phyloP scores from a whole-genome alignment of 2,113 vertebrate genomes.

The Ailurus styani region DNA sequence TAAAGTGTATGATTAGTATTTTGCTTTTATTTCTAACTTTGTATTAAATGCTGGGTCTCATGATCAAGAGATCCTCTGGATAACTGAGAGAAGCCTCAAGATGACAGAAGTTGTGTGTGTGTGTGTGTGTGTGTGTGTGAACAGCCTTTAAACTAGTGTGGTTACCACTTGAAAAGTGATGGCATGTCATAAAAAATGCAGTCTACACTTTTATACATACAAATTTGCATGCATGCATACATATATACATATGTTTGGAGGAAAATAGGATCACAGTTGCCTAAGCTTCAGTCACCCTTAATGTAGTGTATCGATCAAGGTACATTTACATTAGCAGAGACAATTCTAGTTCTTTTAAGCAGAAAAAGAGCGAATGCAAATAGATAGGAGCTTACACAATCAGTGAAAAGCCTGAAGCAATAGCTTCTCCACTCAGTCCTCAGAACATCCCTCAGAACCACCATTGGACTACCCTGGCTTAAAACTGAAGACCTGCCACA shows the following conservation, averaged over 20 bases:
- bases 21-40: not conserved
- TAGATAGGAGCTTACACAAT: not conserved
- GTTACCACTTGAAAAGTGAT: not conserved
- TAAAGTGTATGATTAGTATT: not conserved
- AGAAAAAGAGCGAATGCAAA: not conserved
- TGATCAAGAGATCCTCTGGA: not conserved
- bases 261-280: not conserved
- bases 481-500: not conserved
- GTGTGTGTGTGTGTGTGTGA: rapidly evolving
- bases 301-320: not conserved
- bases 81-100: not conserved
- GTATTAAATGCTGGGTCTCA: not conserved
- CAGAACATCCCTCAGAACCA: not conserved
- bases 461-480: not conserved
- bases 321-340: not conserved
- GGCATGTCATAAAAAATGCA: not conserved
- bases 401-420: not conserved
- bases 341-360: not conserved
- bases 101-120: not conserved
- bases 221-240: not conserved
- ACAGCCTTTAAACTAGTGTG: not conserved
- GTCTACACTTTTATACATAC: not conserved
- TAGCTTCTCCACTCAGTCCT: not conserved
- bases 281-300: not conserved
- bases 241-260: rapidly evolving